Conservation (phyloP, 2,888 invertebrate genomes). For the Phragmatobia fuliginosa region DNA sequence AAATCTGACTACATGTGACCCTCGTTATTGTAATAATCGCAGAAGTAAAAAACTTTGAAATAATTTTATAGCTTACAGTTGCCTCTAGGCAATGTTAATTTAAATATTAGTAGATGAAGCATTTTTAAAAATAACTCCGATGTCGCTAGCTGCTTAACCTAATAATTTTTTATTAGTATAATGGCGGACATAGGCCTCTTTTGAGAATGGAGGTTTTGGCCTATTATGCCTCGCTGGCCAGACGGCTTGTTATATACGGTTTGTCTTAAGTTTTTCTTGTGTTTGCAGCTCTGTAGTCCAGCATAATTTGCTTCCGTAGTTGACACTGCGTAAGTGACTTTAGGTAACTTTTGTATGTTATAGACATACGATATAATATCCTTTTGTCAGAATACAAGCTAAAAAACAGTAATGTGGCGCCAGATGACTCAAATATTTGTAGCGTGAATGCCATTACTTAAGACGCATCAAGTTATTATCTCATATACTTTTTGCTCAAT, state of each 20-base stretch:
- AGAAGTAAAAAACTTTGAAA: background rate
- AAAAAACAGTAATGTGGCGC: background rate
- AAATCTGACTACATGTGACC: too few relatives aligned
- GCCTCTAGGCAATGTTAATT: too few relatives aligned
- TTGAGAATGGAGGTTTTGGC: too few relatives aligned
- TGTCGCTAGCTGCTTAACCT: background rate
- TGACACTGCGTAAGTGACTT: background rate
- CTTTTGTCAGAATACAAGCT: background rate
- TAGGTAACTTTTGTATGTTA: background rate
- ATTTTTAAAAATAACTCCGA: background rate
- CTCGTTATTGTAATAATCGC: background rate
- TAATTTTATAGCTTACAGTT: too few relatives aligned
- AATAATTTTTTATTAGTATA: too few relatives aligned
- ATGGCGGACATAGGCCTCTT: too few relatives aligned
- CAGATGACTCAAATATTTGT: background rate
- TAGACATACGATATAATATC: background rate
- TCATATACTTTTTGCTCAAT: background rate
- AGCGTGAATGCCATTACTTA: background rate
- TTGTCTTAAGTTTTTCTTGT: too few relatives aligned
- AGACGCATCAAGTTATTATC: background rate
- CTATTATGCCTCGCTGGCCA: too few relatives aligned
- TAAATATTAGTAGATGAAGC: background rate
- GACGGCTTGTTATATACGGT: too few relatives aligned
- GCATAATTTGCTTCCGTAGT: too few relatives aligned
- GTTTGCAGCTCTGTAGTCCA: too few relatives aligned